Conservation (phyloP, 2,797 vertebrate species). For the Philypnodon macrostomus region DNA sequence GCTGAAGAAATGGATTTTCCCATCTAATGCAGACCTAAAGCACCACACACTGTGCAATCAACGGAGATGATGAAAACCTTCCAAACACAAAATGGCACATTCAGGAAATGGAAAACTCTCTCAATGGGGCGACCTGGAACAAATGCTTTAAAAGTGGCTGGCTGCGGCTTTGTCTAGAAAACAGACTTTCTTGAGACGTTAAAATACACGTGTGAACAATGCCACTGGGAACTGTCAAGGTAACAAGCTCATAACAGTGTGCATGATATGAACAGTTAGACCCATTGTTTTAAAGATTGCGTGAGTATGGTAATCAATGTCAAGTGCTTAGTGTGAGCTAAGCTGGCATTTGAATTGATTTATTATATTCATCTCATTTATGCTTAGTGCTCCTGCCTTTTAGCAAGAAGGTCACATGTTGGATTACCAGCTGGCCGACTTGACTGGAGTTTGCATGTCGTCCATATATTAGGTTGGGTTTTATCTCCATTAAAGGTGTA, state of each 20-base stretch:
- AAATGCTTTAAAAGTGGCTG: conserved; percentile 41
- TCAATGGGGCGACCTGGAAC: conserved; percentile 31
- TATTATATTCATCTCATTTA: neutral
- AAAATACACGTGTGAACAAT: conserved; percentile 12
- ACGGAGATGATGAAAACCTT: conserved; percentile 57
- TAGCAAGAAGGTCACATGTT: too few species aligned
- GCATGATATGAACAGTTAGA: conserved; percentile 13
- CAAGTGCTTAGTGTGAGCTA: neutral
- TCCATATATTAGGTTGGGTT: too few species aligned
- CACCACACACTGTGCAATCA: conserved; percentile 38
- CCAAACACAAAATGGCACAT: conserved; percentile 52
- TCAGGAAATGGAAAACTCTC: conserved; percentile 43
- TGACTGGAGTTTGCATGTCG: too few species aligned
- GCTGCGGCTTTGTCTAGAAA: conserved; percentile 10
- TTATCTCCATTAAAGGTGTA: too few species aligned
- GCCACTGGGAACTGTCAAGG: conserved; percentile 10
- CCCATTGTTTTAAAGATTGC: too few species aligned
- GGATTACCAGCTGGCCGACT: too few species aligned
- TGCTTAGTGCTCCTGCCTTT: too few species aligned
- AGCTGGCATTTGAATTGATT: neutral
- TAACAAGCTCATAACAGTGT: conserved; percentile 1
- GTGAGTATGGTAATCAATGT: neutral
- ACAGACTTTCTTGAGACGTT: conserved; percentile 16
- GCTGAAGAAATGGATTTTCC: conserved; percentile 34
- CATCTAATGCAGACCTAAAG: conserved; percentile 32